Conservation (phyloP, 2,797 vertebrate genomes). For the Spinibarbus caldwelli region DNA sequence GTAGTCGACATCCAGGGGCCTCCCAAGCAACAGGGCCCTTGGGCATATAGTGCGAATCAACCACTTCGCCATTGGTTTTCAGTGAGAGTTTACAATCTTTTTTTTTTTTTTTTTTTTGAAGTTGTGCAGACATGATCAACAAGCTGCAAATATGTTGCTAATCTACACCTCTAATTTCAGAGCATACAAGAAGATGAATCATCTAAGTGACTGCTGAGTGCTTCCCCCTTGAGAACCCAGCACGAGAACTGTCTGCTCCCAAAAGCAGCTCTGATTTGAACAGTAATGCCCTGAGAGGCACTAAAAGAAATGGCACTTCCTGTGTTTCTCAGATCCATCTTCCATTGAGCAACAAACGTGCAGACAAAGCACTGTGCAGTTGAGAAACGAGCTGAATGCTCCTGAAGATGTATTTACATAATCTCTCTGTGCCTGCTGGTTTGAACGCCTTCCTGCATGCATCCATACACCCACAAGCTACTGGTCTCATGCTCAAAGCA, state of each 20-base stretch:
- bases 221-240: constrained; percentile 52
- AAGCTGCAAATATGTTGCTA: constrained; percentile 1
- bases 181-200: constrained; percentile 58
- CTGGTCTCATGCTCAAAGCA: background rate
- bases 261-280: constrained; percentile 17
- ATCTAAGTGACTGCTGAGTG: constrained; percentile 61
- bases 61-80: background rate
- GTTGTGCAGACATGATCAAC: constrained; percentile 8
- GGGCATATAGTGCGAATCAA: background rate
- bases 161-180: constrained; percentile 23
- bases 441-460: constrained; percentile 24
- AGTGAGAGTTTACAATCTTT: background rate
- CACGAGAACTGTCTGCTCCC: constrained; percentile 38
- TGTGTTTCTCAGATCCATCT: background rate
- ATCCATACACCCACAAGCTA: constrained; percentile 39
- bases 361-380: background rate
- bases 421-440: constrained; percentile 30
- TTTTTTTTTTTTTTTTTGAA: background rate
- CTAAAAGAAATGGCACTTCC: constrained; percentile 21
- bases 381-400: constrained; percentile 24
- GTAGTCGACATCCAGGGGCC: background rate
- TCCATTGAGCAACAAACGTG: constrained; percentile 6
- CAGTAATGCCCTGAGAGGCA: constrained; percentile 12
- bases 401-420: constrained; percentile 54
- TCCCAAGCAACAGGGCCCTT: background rate